phyloP scores from a whole-genome alignment of 64 coral and sea anemone genomes.

The Montipora foliosa region DNA sequence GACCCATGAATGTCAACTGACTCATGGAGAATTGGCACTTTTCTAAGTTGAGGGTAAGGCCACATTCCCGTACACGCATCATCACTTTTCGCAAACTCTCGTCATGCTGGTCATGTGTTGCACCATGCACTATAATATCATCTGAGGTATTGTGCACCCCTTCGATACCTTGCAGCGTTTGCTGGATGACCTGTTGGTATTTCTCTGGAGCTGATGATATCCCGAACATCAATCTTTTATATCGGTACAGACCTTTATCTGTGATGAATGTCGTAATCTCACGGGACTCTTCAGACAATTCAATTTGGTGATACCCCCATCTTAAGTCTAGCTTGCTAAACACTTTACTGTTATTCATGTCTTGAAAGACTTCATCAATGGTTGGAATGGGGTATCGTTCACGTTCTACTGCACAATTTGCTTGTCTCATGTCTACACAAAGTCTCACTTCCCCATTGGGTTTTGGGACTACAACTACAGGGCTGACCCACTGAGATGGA shows the following conservation, averaged over 20 bases:
- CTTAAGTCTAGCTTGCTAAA: slow-evolving; percentile 33
- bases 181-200: slow-evolving; percentile 16
- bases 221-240: slow-evolving; percentile 1
- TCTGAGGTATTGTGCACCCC: no score
- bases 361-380: slow-evolving; percentile 8
- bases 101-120: background rate
- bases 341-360: slow-evolving; percentile 2
- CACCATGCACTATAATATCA: no score
- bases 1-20: background rate
- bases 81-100: background rate
- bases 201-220: background rate
- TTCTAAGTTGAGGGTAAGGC: slow-evolving; percentile 5
- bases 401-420: background rate
- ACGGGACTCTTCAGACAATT: background rate
- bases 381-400: no score
- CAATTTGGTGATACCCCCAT: background rate
- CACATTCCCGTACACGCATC: background rate
- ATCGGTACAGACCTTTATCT: no score
- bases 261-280: background rate
- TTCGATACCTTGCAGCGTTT: background rate
- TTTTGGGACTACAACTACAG: slow-evolving; percentile 26
- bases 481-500: slow-evolving; percentile 16
- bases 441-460: background rate
- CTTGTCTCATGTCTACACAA: background rate
- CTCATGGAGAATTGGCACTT: slow-evolving; percentile 5